phyloP scores from a whole-genome alignment of 2,797 vertebrate species.

The Spatula clypeata region DNA sequence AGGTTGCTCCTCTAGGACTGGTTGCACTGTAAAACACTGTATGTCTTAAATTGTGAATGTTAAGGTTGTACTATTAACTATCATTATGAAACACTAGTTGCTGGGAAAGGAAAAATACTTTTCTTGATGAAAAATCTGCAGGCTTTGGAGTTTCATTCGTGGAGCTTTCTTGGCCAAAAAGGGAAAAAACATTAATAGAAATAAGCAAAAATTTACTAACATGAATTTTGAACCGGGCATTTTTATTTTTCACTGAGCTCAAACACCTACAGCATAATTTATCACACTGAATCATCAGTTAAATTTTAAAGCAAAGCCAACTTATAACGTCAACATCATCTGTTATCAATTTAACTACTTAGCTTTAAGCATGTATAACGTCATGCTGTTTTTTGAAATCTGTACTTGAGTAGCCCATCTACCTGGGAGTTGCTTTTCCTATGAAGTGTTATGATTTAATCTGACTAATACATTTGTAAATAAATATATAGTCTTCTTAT shows the following conservation, averaged over 20 bases:
- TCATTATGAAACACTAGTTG: background rate
- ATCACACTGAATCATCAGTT: conserved; percentile 52
- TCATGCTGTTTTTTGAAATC: background rate
- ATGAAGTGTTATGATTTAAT: background rate
- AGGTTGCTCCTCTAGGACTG: conserved; percentile 94
- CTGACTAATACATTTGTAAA: background rate
- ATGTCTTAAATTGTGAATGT: conserved; percentile 88
- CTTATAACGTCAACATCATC: conserved; percentile 1
- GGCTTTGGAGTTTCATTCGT: background rate
- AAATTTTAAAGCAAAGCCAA: conserved; percentile 42
- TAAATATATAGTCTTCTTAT: background rate
- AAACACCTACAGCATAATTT: conserved; percentile 30
- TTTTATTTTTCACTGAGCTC: conserved; percentile 40
- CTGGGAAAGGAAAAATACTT: background rate
- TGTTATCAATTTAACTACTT: conserved; percentile 22
- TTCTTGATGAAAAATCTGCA: background rate
- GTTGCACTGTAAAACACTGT: conserved; percentile 97
- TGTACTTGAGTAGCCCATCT: background rate
- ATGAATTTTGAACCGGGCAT: background rate
- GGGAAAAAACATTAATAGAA: background rate
- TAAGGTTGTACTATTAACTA: conserved; percentile 69
- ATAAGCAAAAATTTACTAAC: background rate
- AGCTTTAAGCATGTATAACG: background rate
- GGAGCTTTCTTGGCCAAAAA: background rate
- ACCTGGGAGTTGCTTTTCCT: background rate